Conservation (phyloP, 2,113 vertebrate genomes). For the Xenus cinereus region DNA sequence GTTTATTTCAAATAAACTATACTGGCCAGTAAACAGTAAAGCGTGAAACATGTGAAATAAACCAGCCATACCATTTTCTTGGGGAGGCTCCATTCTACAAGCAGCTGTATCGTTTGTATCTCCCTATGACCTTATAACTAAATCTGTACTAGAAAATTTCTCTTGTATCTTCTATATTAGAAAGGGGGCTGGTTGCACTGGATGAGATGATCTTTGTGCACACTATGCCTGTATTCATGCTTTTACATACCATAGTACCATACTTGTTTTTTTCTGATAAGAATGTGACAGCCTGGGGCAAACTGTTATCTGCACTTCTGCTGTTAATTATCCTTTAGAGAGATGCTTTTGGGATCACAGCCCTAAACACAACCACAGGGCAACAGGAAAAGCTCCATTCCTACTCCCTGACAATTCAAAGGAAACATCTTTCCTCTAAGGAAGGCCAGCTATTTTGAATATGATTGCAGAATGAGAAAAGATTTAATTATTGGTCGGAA, state of each 20-base stretch:
- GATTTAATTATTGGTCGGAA: not conserved
- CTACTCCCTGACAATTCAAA: not conserved
- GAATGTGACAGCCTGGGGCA: not conserved
- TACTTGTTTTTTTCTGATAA: not conserved
- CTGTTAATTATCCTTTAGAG: conserved; percentile 15
- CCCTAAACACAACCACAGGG: not conserved
- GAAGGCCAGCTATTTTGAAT: not conserved
- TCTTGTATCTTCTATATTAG: not conserved
- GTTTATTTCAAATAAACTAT: not conserved
- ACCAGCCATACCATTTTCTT: not conserved
- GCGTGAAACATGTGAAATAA: not conserved
- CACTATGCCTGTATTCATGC: not conserved
- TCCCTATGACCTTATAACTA: not conserved
- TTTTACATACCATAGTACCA: not conserved
- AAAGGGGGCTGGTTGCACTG: not conserved
- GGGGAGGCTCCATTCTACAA: not conserved
- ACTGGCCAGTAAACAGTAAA: not conserved
- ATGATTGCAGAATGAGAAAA: not conserved
- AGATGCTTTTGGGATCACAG: not conserved
- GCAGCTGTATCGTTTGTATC: not conserved
- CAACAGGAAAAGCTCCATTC: not conserved
- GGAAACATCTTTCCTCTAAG: not conserved
- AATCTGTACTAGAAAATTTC: not conserved
- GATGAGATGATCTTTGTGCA: not conserved
- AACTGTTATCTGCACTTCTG: not conserved